phyloP scores from a whole-genome alignment of 2,888 invertebrate genomes.

The Rugalucina vietnamica region DNA sequence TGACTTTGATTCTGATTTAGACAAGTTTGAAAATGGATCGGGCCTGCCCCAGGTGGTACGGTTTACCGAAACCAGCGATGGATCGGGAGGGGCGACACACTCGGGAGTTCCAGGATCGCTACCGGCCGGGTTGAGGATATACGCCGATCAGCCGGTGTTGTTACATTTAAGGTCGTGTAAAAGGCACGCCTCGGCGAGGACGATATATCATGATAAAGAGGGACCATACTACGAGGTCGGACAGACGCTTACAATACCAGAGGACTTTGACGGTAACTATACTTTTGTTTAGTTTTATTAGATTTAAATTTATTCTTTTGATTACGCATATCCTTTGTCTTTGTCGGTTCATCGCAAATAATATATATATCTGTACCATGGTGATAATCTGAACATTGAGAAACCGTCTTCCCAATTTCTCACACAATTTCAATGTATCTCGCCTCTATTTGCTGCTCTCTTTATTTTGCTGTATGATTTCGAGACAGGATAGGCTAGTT shows the following conservation, averaged over 20 bases:
- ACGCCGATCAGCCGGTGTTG: conserved; percentile 71
- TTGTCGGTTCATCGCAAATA: no score
- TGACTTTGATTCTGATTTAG: conserved; percentile 10
- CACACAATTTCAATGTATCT: no score
- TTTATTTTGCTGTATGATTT: no score
- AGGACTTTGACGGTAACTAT: conserved; percentile 66
- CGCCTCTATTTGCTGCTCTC: no score
- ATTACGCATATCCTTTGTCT: no score
- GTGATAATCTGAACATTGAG: no score
- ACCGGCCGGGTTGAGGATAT: conserved; percentile 69
- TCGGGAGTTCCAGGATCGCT: conserved; percentile 29
- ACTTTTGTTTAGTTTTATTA: no score
- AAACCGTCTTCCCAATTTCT: no score
- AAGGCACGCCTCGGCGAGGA: conserved; percentile 69
- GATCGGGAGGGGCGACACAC: neutral
- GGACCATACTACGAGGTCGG: conserved; percentile 78
- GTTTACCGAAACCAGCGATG: conserved; percentile 18
- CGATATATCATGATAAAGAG: conserved; percentile 72
- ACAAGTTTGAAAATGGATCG: conserved; percentile 34
- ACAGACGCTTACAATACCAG: conserved; percentile 76
- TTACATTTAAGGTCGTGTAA: conserved; percentile 61
- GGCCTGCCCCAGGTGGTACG: conserved; percentile 52
- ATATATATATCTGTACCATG: no score
- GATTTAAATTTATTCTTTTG: no score
- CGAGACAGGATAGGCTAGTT: no score